phyloP scores from a whole-genome alignment of 2,888 invertebrate species.

The Helicoverpa assulta region DNA sequence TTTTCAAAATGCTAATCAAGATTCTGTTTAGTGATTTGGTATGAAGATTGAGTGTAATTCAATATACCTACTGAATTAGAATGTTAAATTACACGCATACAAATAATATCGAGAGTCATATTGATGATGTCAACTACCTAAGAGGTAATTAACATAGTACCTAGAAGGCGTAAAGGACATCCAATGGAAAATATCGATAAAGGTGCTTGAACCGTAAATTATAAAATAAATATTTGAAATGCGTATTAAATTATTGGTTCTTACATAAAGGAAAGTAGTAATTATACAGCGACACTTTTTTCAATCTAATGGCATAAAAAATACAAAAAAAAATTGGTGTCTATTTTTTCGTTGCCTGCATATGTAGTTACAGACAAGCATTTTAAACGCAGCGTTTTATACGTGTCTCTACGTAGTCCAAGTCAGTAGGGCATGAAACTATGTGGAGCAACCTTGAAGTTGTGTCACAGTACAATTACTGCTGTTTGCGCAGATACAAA shows the following conservation, averaged over 20 bases:
- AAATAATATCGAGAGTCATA: background rate
- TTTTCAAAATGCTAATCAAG: background rate
- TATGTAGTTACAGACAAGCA: background rate
- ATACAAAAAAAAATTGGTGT: too few relatives aligned
- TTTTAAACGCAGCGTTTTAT: constrained; percentile 25
- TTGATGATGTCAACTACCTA: background rate
- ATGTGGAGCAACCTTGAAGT: constrained; percentile 50
- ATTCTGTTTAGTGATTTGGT: background rate
- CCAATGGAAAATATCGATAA: background rate
- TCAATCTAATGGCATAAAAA: too few relatives aligned
- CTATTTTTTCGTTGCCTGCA: too few relatives aligned
- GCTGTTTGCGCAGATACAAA: constrained; percentile 30
- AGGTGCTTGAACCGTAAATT: background rate
- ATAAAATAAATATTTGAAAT: background rate
- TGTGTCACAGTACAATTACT: constrained; percentile 57
- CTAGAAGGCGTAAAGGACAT: background rate
- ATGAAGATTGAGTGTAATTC: background rate
- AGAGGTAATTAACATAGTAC: constrained; percentile 1
- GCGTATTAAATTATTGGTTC: background rate
- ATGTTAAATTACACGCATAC: background rate
- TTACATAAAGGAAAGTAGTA: background rate
- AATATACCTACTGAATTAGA: background rate
- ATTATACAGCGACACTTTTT: background rate
- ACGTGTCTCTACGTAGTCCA: constrained; percentile 12
- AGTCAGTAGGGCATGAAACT: constrained; percentile 58